Base-by-base conservation (phyloP, 2,113 vertebrate species). In the Zonotrichia leucophrys region DNA sequence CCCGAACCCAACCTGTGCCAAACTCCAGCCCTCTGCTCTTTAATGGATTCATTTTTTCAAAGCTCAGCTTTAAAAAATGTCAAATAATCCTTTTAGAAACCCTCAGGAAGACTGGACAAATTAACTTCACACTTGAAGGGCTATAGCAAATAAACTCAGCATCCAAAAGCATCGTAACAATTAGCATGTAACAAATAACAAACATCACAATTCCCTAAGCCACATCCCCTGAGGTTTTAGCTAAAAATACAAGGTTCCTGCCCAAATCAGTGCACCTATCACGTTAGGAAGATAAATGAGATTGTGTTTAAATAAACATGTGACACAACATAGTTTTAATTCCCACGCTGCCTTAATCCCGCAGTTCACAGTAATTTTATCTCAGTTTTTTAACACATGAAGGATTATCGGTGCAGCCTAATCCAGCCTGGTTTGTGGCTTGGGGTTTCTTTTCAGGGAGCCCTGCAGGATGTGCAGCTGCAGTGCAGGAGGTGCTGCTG, bases 381-480 rank as follows among this genome's bases (percentile, higher is more conserved):
- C 11, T 21, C 42, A 7, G 7, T 28, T 63, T 22, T 82, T 60
- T 19, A 60, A 24, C 12, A 7, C 2, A 4, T 2, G 4, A 9
- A 60, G 68, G 27, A 30, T 20, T 3, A 21, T 4, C n/a, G 23
- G 6, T 0, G 2, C 0, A 27, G 64, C 18, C 55, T 10, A 24
- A 44, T 1, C 49, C 2, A 77, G 25, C 30, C 35, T 12, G 24
- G 49, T 23, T 30, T 24, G 5, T 1, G 7, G 28, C 5, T 41
- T 18, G n/a, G 4, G 19, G 53, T 17, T 8, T 23, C 30, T 73
- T 13, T 28, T 30, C 33, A 25, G 47, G 23, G 23, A 33, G 33
- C 27, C 22, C 68, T 44, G 67, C 67, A 35, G 80, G 31, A 10
- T 2, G 13, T 8, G 64, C 78, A 50, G 79, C 64, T 27, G 14